These are phyloP conservation scores for Monomorium pharaonis DNA, from an alignment of 1,140 invertebrate genomes.

Conservation along the genomic window DNA sequence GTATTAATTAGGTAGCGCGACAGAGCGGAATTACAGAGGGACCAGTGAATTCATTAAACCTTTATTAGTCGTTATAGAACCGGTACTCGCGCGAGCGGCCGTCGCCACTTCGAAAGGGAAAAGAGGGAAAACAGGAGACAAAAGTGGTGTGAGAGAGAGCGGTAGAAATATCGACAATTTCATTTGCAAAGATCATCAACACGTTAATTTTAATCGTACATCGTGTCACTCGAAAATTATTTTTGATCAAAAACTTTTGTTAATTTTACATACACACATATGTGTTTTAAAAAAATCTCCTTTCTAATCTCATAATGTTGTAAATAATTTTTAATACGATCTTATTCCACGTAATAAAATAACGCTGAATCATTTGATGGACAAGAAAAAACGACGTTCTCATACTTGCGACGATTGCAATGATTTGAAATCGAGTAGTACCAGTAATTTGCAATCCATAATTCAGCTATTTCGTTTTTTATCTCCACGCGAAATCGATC, in stretches of 20 bases:
- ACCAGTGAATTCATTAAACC: slow-evolving; percentile 56
- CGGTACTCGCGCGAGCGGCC: slow-evolving; percentile 28
- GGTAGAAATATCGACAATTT: slow-evolving; percentile 14
- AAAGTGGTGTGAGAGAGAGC: background rate
- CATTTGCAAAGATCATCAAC: slow-evolving; percentile 2
- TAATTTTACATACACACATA: too few species aligned
- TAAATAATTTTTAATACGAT: background rate
- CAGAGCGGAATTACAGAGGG: slow-evolving; percentile 46
- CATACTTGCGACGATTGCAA: slow-evolving; percentile 13
- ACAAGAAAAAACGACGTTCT: background rate
- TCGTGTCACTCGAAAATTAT: background rate
- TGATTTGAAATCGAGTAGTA: slow-evolving; percentile 19
- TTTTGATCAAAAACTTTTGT: background rate
- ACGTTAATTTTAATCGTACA: background rate
- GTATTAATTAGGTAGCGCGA: slow-evolving; percentile 58
- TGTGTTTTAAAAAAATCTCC: background rate
- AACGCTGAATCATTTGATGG: background rate
- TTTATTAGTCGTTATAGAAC: slow-evolving; percentile 59
- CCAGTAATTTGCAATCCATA: slow-evolving; percentile 25
- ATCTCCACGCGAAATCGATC: slow-evolving; percentile 29
- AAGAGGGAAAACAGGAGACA: slow-evolving; percentile 2
- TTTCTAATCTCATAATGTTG: background rate
- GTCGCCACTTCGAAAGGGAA: slow-evolving; percentile 21
- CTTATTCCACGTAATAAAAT: background rate
- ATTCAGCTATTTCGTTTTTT: slow-evolving; percentile 25